Conservation (phyloP, 2,888 invertebrate genomes). For the Noctua pronuba region DNA sequence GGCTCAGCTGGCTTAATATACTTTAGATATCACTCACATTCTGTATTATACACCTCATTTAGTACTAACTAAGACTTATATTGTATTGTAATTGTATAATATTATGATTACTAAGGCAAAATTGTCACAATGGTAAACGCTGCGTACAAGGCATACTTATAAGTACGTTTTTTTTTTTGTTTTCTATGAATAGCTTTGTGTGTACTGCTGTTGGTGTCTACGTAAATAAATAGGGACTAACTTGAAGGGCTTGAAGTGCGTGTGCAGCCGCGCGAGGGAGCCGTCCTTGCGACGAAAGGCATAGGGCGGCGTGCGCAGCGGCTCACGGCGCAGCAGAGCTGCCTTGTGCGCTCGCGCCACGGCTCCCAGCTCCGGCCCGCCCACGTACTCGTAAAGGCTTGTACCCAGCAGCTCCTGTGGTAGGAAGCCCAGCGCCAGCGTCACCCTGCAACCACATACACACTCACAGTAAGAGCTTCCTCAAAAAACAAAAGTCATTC, state of each 20-base stretch:
- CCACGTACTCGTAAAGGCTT: slow-evolving; percentile 97
- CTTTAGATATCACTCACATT: too few species aligned
- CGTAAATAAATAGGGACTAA: slow-evolving; percentile 51
- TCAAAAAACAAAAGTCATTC: not conserved
- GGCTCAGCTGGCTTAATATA: too few species aligned
- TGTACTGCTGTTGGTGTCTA: not conserved
- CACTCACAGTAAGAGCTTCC: not conserved
- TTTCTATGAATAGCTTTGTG: not conserved
- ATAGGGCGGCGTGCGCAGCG: slow-evolving; percentile 93
- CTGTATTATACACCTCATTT: too few species aligned
- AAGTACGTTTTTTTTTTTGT: not conserved
- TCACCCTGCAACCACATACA: slow-evolving; percentile 91
- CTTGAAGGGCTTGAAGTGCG: slow-evolving; percentile 96
- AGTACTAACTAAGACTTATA: too few species aligned
- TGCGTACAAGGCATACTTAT: too few species aligned
- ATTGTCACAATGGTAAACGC: too few species aligned
- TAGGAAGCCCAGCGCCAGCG: slow-evolving; percentile 96
- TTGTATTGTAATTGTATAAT: too few species aligned
- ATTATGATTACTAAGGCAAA: too few species aligned
- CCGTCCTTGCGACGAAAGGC: slow-evolving; percentile 95
- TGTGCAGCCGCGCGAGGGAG: slow-evolving; percentile 93
- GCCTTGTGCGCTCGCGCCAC: slow-evolving; percentile 96
- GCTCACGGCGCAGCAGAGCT: slow-evolving; percentile 92
- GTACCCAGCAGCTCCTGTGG: slow-evolving; percentile 98
- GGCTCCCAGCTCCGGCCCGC: slow-evolving; percentile 94